Percentiles rank a stretch among this genome's conserved stretches.
Evolutionary conservation across 1,140 invertebrate species (phyloP).

Genomic region (Drosophila pruinosa): DNA sequence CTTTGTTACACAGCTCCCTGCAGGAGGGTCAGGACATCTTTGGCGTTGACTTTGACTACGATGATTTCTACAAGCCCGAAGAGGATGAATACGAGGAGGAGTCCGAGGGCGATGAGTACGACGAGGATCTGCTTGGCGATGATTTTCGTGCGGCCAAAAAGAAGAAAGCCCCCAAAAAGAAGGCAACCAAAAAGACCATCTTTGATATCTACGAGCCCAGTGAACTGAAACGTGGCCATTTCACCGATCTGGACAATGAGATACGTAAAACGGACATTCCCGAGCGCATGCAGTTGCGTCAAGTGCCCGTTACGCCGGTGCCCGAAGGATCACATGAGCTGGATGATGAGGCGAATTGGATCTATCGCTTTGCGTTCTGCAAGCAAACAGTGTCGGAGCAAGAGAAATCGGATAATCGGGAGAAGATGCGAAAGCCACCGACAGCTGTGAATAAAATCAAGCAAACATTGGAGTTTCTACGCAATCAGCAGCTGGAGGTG

Average conservation of each 20-base stretch:
- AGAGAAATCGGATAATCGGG: slow-evolving; percentile 83
- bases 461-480: slow-evolving; percentile 97
- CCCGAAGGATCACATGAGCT: slow-evolving; percentile 93
- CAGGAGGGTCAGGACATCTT: slow-evolving; percentile 99
- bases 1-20: slow-evolving; percentile 86
- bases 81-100: slow-evolving; percentile 94
- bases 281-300: slow-evolving; percentile 95
- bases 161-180: slow-evolving; percentile 90
- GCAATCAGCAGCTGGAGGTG: slow-evolving; percentile 97
- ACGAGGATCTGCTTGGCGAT: slow-evolving; percentile 86
- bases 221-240: slow-evolving; percentile 97
- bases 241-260: slow-evolving; percentile 97
- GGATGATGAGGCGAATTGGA: slow-evolving; percentile 98
- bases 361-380: slow-evolving; percentile 96
- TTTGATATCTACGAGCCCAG: slow-evolving; percentile 98
- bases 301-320: slow-evolving; percentile 92
- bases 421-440: slow-evolving; percentile 78
- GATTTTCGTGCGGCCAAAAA: slow-evolving; percentile 84
- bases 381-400: slow-evolving; percentile 91
- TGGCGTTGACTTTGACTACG: slow-evolving; percentile 99
- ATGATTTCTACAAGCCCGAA: slow-evolving; percentile 95
- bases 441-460: slow-evolving; percentile 92
- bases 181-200: slow-evolving; percentile 93
- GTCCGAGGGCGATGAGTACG: slow-evolving; percentile 90
- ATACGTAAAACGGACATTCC: slow-evolving; percentile 95